These are phyloP conservation scores for Xylocopa sonorina DNA, from an alignment of 1,140 invertebrate genomes.

Conservation along the genomic window DNA sequence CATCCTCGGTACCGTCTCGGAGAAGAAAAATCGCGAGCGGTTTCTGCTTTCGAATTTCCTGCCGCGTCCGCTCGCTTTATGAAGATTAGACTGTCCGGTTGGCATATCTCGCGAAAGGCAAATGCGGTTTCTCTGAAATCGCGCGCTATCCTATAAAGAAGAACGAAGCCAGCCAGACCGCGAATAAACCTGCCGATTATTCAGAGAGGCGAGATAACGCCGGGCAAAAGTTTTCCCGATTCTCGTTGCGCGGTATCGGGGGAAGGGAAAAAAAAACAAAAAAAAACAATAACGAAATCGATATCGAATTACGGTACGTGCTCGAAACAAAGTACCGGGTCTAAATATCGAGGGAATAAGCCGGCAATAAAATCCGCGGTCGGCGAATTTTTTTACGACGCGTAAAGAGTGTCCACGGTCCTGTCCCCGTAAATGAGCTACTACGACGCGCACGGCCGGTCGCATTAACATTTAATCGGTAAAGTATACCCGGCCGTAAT, in stretches of 20 bases:
- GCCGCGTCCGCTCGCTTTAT: slow-evolving; percentile 8
- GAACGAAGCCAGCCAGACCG: neutral
- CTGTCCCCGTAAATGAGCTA: no score
- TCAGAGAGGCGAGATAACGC: neutral
- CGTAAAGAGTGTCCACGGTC: no score
- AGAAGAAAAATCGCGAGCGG: neutral
- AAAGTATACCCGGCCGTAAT: slow-evolving; percentile 40
- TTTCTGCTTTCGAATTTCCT: slow-evolving; percentile 25
- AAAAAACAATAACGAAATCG: slow-evolving; percentile 7
- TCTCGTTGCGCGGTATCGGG: neutral
- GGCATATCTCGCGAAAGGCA: slow-evolving; percentile 6
- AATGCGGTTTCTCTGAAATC: slow-evolving; percentile 18
- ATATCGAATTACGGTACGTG: slow-evolving; percentile 38
- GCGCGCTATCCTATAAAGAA: neutral
- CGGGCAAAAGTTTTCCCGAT: neutral
- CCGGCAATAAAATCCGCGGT: slow-evolving; percentile 35
- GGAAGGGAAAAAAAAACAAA: no score
- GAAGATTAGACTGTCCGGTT: slow-evolving; percentile 50
- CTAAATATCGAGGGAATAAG: slow-evolving; percentile 13
- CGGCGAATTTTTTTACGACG: slow-evolving; percentile 28
- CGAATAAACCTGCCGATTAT: slow-evolving; percentile 22
- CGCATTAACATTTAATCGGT: slow-evolving; percentile 55
- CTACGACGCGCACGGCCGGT: neutral
- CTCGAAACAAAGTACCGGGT: slow-evolving; percentile 21
- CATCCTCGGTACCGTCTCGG: no score